Conservation (phyloP, 2,888 invertebrate species). For the Ceratothoa steindachneri region DNA sequence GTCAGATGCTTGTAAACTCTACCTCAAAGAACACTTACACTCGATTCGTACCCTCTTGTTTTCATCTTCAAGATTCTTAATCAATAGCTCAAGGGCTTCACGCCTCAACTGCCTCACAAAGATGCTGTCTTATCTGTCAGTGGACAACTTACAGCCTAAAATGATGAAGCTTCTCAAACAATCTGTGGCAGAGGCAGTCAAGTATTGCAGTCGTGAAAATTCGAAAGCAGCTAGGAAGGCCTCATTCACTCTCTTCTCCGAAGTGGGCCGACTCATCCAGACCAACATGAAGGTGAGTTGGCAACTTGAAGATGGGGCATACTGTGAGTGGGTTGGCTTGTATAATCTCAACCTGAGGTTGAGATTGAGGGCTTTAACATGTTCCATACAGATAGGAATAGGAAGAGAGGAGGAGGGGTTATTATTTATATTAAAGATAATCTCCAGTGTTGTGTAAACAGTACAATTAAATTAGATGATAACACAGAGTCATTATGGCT, state of each 20-base stretch:
- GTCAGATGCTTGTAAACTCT: neutral
- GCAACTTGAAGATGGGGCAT: no score
- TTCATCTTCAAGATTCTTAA: neutral
- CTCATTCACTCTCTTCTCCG: conserved; percentile 27
- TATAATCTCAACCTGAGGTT: no score
- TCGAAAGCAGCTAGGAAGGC: conserved; percentile 30
- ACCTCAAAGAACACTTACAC: neutral
- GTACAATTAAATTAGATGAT: no score
- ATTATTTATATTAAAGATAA: no score
- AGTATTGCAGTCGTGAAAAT: conserved; percentile 25
- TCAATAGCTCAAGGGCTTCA: conserved; percentile 5
- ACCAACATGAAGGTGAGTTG: neutral
- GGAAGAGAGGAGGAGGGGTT: no score
- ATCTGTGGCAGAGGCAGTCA: conserved; percentile 35
- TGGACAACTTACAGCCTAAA: conserved; percentile 8
- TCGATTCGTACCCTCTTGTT: neutral
- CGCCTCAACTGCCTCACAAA: conserved; percentile 25
- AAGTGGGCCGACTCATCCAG: conserved; percentile 26
- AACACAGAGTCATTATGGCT: no score
- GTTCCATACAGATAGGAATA: no score
- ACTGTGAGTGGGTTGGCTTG: no score
- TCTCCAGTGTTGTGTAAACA: no score
- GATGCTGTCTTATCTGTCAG: conserved; percentile 17
- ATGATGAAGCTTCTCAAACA: conserved; percentile 22
- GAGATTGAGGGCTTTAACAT: no score